Base-by-base conservation (phyloP, 2,113 vertebrate species). In the Fregata magnificens region DNA sequence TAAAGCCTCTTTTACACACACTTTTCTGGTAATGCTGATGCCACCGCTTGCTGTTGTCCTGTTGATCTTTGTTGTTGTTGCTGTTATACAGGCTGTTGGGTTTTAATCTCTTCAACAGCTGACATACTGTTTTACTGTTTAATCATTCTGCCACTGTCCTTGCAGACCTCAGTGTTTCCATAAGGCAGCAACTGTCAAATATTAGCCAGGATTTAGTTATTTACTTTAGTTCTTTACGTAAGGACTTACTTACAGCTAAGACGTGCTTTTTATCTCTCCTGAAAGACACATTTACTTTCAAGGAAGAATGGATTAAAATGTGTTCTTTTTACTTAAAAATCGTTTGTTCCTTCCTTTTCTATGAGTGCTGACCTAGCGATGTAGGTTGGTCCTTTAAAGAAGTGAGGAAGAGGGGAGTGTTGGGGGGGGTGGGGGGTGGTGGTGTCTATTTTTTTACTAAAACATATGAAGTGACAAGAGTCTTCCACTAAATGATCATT, bases 71-170 rank as follows among this genome's bases (percentile, higher is more conserved):
- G 61, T 66, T 86, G 82, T 86, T 93, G 55, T 40, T 92, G 45
- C 58, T 90, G 47, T 93, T 86, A 59, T 34, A 70, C 52, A 83
- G 79, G 11, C 76, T 94, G 82, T 78, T 96, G 84, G 19, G 16
- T 88, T 94, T 88, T 95, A 94, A 91, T 96, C 93, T 95, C 87
- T 66, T 83, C 83, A 78, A 70, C 66, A 96, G 89, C 91, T 96
- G 91, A 95, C 96, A 52, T 85, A 82, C 81, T 94, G 55, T 55
- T 96, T 82, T 89, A 91, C 58, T 13, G 6, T 93, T 96, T 67
- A 85, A 86, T 90, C 49, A 28, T 92, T 56, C 90, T 90, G 32
- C 73, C 56, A 24, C 88, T 18, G 6, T 96, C 92, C 67, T 83
- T 65, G 50, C 85, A 86, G 56, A 58, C 72, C 76, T 76, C 65